These are phyloP conservation scores for Pseudotriccus pelzelni DNA, from an alignment of 2,797 vertebrate genomes.

Conservation along the genomic window DNA sequence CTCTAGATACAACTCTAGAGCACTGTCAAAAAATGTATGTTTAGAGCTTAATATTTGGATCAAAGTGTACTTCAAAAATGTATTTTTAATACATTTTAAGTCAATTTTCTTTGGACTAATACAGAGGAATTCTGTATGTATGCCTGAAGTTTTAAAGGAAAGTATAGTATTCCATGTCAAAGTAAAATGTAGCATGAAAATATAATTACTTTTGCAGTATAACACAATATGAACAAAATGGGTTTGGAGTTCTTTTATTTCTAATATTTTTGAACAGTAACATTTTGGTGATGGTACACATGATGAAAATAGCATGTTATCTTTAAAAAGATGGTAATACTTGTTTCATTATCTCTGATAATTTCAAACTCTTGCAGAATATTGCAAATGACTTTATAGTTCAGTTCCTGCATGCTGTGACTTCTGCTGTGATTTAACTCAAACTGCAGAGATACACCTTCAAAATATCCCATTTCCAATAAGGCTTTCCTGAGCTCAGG, in stretches of 20 bases:
- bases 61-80: not conserved
- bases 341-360: not conserved
- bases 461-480: not conserved
- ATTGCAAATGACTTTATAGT: not conserved
- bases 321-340: not conserved
- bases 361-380: not conserved
- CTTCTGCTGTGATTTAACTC: not conserved
- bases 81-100: not conserved
- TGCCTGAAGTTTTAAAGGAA: not conserved
- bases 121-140: not conserved
- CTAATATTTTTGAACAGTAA: not conserved
- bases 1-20: not conserved
- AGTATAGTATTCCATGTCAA: not conserved
- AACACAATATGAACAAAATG: not conserved
- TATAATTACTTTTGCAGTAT: not conserved
- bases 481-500: not conserved
- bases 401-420: not conserved
- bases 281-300: not conserved
- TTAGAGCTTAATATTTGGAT: not conserved
- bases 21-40: not conserved
- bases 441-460: not conserved
- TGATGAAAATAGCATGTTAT: not conserved
- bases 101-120: not conserved
- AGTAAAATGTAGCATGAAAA: not conserved
- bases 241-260: not conserved